Base-by-base conservation (phyloP, 2,888 invertebrate genomes). In the Branchellion lobata region DNA sequence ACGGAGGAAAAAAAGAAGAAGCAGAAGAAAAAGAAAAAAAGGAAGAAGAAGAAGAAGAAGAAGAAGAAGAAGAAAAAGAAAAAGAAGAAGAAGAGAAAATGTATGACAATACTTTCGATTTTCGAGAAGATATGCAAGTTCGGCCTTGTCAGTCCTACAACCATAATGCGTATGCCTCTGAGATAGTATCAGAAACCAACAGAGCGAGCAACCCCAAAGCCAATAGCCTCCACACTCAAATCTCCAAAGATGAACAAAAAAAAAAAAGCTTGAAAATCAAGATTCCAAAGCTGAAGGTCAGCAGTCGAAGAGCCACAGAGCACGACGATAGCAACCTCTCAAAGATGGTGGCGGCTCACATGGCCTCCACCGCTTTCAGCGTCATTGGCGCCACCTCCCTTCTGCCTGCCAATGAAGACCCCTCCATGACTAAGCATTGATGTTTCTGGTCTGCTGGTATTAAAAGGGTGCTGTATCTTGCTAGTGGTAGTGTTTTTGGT, bases 331-430 rank as follows among this genome's bases (percentile, higher is more conserved):
- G 47, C 57, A 29, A 34, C 65, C 31, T 31, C 29, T 65, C 77
- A 33, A 77, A 65, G n/a, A 34, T 77, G 21, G 77, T 77, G n/a
- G 53, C 65, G 1, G 61, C 77, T n/a, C 57, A 77, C 34, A 36
- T 36, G 2, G 77, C 77, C 33, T 57, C 61, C 2, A 77, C 53
- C 21, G 61, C 53, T 24, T 77, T 77, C 61, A 77, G 61, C 65
- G 57, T 77, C 14, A 65, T 65, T 27, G 77, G 77, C 1, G 77
- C 57, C 11, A 77, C 77, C 18, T 36, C 77, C 3, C n/a, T 77
- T 11, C n/a, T 57, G n/a, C 61, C 61, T 5, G 21, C 61, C 61
- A 57, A 8, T n/a, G 21, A 57, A n/a, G 47, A 47, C 47, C 47
- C 47, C 47, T 47, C 18, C 11, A 47, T 14, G 8, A 47, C 47